Evolutionary conservation across 2,113 vertebrate genomes (phyloP), one percentile per base, ranked within the genome.

Genomic region (Symphodus melops): DNA sequence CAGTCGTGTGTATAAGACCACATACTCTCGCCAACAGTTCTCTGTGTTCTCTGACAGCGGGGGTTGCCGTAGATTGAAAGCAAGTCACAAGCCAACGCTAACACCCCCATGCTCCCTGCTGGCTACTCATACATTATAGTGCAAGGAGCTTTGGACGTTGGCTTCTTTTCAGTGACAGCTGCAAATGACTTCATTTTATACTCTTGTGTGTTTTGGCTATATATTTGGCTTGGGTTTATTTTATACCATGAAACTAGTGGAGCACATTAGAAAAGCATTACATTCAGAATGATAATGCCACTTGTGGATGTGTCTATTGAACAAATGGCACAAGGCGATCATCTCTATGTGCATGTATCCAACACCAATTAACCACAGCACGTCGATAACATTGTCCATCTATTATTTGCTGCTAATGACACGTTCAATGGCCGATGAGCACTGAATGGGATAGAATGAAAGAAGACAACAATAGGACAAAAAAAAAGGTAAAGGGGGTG

Each of bases 1-100:
- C 81, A 85, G 78, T 72, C 57, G 10, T 58, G 71, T 79, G 82
- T 82, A 72, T 82, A 57, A 73, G 79, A 52, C 79, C 72, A 69
- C 71, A 67, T 71, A 79, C 68, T 77, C 81, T 37, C 63, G 88
- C 81, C 83, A 86, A 75, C 64, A 74, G 67, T 77, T 65, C 48
- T 72, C 63, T 61, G 81, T 86, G 71, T 72, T 70, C 55, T 70
- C 60, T 66, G 68, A 78, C 81, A 88, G 81, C 64, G 0, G 73
- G 0, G 54, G 79, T 72, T 48, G 73, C 73, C 37, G 71, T n/a
- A 84, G 85, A 87, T 71, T 67, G 78, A 81, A 65, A 83, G 68
- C 42, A 16, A 87, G 80, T 79, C 86, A 69, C 70, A 60, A 79
- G 59, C 64, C 70, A 59, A 63, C 37, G 36, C 64, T 58, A 60